Base-by-base conservation (phyloP, 2,113 vertebrate species). In the Motacilla alba region DNA sequence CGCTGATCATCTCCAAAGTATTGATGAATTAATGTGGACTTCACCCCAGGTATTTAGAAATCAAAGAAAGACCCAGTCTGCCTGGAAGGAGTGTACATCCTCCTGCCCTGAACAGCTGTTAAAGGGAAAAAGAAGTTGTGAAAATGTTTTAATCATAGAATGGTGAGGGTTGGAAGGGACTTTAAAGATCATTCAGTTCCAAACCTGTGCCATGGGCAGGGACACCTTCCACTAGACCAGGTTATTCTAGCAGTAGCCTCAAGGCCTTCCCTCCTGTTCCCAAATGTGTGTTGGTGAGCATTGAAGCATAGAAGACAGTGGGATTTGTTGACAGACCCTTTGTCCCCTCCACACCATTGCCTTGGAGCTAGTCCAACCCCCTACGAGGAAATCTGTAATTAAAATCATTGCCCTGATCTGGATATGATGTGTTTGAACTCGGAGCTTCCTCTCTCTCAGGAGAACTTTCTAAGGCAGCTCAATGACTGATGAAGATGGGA, bases 161-260 rank as follows among this genome's bases (percentile, higher is more conserved):
- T 18, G 30, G 15, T 46, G 24, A 44, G 43, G 12, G 8, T 59
- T 44, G 52, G 52, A 89, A 59, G 23, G 26, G 37, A 19, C 30
- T 39, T 68, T 6, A 68, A 31, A 53, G 41, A 35, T 30, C 47
- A 31, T 43, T 31, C 35, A 21, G 15, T 43, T 76, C 55, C 70
- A 83, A 60, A 14, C 11, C 8, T 0, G 0, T 41, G 78, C 15
- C 33, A 3, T 18, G 33, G 23, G 28, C 4, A 7, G 44, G 28
- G 53, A 30, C 20, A 21, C 4, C 5, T 60, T 52, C 10, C 39
- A 20, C 20, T 24, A n/a, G 24, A 30, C 7, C 69, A 60, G 39
- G 27, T 39, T 44, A 27, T 31, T 60, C 37, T 18, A 44, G 33
- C 59, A 18, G 41, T 15, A 33, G 19, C 10, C 31, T 70, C 46